Evolutionary conservation across 2,797 vertebrate genomes (phyloP), one percentile per base, ranked within the genome.

Genomic region (Trachurus trachurus): DNA sequence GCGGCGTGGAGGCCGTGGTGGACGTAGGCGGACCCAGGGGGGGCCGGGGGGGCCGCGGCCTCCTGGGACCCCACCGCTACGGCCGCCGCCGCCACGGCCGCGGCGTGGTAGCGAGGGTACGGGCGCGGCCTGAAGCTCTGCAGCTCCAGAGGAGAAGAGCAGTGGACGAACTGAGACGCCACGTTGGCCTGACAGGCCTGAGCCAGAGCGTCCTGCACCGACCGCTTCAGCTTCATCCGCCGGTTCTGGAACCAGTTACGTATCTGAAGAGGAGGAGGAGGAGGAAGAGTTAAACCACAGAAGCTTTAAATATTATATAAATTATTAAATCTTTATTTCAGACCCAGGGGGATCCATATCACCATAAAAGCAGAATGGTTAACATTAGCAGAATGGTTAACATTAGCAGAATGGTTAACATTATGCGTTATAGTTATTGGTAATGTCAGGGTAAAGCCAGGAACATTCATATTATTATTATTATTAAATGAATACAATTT

Each of bases 181-280:
- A 93, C 88, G 15, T 92, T 94, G 0, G 93, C 91, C 39, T 95
- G 95, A 70, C 95, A 95, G 71, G 93, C 94, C 1, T 95, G 94
- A 57, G 94, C 93, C 73, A 96, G 76, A 3, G 94, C 94, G 9
- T 96, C 95, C 91, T 96, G 95, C 34, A 95, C 90, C 0, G 94
- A 92, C 63, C 96, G 66, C 88, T 96, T 96, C 74, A 96, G 91
- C 89, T 96, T 96, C 96, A 96, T 96, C 12, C 96, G 89, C 17
- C 96, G 61, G 91, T 96, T 96, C 92, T 96, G 96, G 71, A 96
- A 96, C 96, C 96, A 96, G 93, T 96, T 96, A 57, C 95, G 90
- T 83, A 96, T 95, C 96, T 96, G 61, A 64, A 29, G 9, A 1
- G 17, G 11, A 59, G 37, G 63, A 8, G 6, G 29, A 10, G 6